Conservation (phyloP, 2,113 vertebrate genomes). For the Lepisosteus osseus region DNA sequence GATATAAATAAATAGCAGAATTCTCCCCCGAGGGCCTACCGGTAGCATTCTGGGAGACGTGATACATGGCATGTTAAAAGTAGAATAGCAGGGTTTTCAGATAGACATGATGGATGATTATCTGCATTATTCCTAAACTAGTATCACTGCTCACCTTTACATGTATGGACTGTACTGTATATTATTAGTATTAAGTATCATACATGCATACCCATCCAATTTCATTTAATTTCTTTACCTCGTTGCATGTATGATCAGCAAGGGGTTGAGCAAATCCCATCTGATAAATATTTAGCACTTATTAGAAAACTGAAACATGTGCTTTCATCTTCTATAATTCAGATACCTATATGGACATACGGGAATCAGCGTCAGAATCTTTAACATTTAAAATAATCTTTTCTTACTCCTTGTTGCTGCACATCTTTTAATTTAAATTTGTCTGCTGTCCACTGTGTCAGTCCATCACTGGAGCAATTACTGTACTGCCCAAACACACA, state of each 20-base stretch:
- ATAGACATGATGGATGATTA: background rate
- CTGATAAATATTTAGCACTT: background rate
- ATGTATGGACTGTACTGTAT: too few species aligned
- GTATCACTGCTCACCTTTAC: too few species aligned
- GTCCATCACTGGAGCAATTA: too few species aligned
- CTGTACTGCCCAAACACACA: too few species aligned
- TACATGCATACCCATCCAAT: background rate
- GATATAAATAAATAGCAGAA: background rate
- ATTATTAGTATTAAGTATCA: too few species aligned
- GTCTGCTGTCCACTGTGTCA: too few species aligned
- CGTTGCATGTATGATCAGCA: background rate
- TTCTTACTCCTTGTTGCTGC: too few species aligned
- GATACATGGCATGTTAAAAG: background rate
- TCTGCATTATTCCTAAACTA: background rate
- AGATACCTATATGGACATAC: background rate
- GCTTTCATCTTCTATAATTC: background rate
- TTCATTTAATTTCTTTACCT: background rate
- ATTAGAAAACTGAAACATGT: background rate
- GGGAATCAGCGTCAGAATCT: background rate
- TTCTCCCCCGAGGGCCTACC: background rate
- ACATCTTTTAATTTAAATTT: too few species aligned
- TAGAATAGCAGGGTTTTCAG: background rate
- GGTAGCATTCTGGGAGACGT: background rate
- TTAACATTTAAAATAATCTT: too few species aligned
- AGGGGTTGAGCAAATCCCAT: background rate